Percentiles rank a stretch among this genome's conserved stretches.
phyloP scores from a whole-genome alignment of 2,888 invertebrate genomes.

The Prosopocoilus inquinatus region DNA sequence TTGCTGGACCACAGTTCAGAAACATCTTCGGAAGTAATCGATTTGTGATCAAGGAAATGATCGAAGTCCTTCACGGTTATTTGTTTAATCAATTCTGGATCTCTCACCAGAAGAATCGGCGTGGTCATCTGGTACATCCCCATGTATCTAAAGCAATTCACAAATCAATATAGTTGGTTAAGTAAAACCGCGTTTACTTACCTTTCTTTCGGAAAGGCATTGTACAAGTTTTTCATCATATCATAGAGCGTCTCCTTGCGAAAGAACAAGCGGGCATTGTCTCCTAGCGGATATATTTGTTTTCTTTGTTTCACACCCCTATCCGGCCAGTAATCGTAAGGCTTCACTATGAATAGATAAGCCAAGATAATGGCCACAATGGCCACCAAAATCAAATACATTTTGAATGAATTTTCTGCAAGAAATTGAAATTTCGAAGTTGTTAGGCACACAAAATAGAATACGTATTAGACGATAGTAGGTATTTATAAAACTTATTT shows the following conservation, averaged over 20 bases:
- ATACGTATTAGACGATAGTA: too few species aligned
- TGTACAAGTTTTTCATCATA: not conserved
- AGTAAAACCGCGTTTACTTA: not conserved
- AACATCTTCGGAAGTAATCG: constrained; percentile 30
- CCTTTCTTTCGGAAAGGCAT: not conserved
- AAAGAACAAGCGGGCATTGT: not conserved
- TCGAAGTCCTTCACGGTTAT: constrained; percentile 47
- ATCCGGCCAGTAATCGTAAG: not conserved
- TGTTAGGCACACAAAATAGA: too few species aligned
- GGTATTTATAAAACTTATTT: too few species aligned
- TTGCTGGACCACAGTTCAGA: constrained; percentile 29
- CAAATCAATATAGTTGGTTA: not conserved
- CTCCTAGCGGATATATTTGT: not conserved
- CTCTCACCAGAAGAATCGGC: constrained; percentile 31
- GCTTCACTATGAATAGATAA: not conserved
- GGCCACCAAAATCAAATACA: not conserved
- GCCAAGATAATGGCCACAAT: not conserved
- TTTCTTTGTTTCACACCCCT: not conserved
- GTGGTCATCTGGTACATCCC: constrained; percentile 30
- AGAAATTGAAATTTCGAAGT: too few species aligned
- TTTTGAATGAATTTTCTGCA: not conserved
- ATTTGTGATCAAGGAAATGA: constrained; percentile 42
- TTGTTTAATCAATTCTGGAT: constrained; percentile 42
- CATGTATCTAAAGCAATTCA: constrained; percentile 26
- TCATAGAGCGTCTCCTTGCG: not conserved